Conservation (phyloP, 92 coral and sea anemone genomes). For the Phenganax subtilis region DNA sequence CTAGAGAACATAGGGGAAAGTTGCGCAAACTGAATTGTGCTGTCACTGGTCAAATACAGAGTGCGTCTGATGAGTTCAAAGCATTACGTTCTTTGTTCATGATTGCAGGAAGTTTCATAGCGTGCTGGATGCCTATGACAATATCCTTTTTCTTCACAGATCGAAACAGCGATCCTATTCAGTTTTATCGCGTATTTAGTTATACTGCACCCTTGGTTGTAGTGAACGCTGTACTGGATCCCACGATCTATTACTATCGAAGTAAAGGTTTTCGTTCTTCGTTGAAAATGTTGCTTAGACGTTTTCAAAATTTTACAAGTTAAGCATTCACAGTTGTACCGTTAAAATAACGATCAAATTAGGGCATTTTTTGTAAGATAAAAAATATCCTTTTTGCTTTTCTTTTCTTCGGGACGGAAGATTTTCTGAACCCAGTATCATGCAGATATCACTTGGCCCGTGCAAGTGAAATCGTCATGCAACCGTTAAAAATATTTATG, state of each 20-base stretch:
- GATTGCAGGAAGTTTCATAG: constrained; percentile 10
- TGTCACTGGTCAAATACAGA: background rate
- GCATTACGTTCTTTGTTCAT: constrained; percentile 17
- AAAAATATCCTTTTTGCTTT: too few species aligned
- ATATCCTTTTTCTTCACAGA: constrained; percentile 9
- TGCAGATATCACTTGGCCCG: too few species aligned
- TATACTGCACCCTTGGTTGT: constrained; percentile 15
- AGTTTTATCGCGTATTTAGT: constrained; percentile 11
- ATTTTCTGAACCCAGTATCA: too few species aligned
- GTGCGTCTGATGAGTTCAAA: background rate
- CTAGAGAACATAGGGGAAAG: constrained; percentile 5
- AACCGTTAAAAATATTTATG: too few species aligned
- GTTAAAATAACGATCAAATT: too few species aligned
- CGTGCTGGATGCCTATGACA: constrained; percentile 31
- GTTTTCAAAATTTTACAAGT: background rate
- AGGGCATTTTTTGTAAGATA: too few species aligned
- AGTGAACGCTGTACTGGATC: constrained; percentile 20
- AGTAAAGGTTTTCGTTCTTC: constrained; percentile 25
- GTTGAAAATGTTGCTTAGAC: background rate
- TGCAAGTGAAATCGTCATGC: too few species aligned
- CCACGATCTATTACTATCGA: constrained; percentile 29
- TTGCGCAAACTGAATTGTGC: background rate
- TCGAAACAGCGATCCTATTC: background rate
- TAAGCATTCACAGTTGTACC: too few species aligned
- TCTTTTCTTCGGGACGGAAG: too few species aligned